phyloP scores from a whole-genome alignment of 2,797 vertebrate species.

The Spinibarbus caldwelli region DNA sequence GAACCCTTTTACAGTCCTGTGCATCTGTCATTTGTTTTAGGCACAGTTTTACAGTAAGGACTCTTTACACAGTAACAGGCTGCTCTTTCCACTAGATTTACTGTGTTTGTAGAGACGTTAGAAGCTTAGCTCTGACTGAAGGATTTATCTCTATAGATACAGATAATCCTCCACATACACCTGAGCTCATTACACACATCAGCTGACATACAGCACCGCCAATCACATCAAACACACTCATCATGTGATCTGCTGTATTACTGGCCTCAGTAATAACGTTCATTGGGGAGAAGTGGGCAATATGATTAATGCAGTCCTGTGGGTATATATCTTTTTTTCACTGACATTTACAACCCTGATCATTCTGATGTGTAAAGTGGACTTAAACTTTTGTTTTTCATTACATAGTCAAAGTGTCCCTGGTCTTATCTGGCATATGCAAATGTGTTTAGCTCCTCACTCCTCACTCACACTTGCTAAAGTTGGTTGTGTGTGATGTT shows the following conservation, averaged over 20 bases:
- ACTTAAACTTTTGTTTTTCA: neutral
- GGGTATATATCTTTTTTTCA: neutral
- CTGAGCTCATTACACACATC: constrained; percentile 9
- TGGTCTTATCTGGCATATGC: neutral
- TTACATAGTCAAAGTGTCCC: too few species aligned
- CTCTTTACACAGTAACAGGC: neutral
- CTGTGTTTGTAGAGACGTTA: too few species aligned
- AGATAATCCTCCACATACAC: constrained; percentile 30
- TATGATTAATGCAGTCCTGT: neutral
- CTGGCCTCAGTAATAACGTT: neutral
- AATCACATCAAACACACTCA: neutral
- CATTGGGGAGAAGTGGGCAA: neutral
- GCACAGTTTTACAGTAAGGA: too few species aligned
- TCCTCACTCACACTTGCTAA: too few species aligned
- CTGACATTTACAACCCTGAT: neutral
- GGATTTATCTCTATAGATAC: constrained; percentile 28
- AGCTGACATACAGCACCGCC: neutral
- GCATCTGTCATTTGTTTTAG: too few species aligned
- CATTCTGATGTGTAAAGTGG: neutral
- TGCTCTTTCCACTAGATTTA: neutral
- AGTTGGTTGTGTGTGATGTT: neutral
- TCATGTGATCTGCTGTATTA: neutral
- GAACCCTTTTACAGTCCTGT: too few species aligned
- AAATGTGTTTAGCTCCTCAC: neutral
- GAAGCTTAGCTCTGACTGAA: neutral